A percentile compares a stretch with the other conserved stretches of the same genome.
Conservation (phyloP, 1,140 invertebrate genomes). For the Lasioglossum baleicum region DNA sequence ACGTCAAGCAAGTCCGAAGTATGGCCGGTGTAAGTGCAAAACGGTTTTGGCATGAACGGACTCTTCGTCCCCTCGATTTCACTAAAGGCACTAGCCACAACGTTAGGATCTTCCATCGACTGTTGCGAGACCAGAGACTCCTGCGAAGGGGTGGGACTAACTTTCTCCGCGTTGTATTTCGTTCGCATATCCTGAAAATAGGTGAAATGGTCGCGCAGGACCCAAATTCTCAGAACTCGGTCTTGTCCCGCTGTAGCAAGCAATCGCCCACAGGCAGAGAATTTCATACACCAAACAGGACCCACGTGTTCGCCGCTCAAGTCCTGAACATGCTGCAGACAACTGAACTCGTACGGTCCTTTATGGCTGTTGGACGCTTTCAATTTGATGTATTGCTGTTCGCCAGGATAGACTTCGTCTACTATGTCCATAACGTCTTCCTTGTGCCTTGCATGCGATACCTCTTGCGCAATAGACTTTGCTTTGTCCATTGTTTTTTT, state of each 20-base stretch:
- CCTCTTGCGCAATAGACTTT: conserved; percentile 92
- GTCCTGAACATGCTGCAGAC: conserved; percentile 86
- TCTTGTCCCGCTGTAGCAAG: conserved; percentile 98
- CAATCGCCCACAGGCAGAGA: conserved; percentile 95
- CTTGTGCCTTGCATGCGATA: conserved; percentile 90
- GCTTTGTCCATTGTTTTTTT: conserved; percentile 95
- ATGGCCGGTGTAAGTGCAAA: conserved; percentile 96
- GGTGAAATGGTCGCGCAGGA: conserved; percentile 90
- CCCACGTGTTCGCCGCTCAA: conserved; percentile 91
- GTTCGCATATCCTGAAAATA: conserved; percentile 97
- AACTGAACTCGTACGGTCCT: conserved; percentile 96
- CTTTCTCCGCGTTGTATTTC: conserved; percentile 94
- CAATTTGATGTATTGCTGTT: conserved; percentile 91
- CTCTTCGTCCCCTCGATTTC: conserved; percentile 81
- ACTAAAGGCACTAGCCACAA: conserved; percentile 77
- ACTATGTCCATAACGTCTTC: conserved; percentile 92
- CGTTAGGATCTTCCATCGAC: conserved; percentile 84
- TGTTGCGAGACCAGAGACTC: conserved; percentile 91
- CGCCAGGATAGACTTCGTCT: conserved; percentile 88
- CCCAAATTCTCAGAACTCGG: conserved; percentile 95
- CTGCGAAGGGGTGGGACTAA: conserved; percentile 93
- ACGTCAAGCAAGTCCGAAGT: conserved; percentile 97
- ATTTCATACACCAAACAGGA: conserved; percentile 99
- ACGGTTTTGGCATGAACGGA: conserved; percentile 95
- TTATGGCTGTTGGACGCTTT: conserved; percentile 97